Percentiles rank a stretch among this genome's conserved stretches.
Evolutionary conservation across 2,797 vertebrate genomes (phyloP).

Genomic region (Petrocephalus sullivani): DNA sequence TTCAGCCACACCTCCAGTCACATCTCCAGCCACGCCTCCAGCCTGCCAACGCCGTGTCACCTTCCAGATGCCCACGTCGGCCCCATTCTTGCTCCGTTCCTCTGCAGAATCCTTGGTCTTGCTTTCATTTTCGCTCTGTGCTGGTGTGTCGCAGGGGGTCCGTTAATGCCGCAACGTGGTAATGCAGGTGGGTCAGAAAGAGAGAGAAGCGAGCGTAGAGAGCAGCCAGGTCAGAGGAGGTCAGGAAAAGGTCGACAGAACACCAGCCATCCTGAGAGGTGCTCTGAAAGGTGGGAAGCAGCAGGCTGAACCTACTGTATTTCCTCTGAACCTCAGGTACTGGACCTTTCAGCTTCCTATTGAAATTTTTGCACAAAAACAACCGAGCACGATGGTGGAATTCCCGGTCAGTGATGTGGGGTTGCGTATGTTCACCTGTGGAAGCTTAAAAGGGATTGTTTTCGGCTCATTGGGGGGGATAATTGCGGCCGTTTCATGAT

Average conservation of each 20-base stretch:
- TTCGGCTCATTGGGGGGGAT: not conserved
- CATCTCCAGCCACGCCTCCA: no score
- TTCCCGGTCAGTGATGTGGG: not conserved
- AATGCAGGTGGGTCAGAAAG: not conserved
- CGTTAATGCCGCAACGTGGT: not conserved
- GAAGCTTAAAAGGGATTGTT: not conserved
- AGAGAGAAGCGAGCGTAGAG: not conserved
- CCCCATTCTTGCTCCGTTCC: conserved; percentile 23
- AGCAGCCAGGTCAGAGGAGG: not conserved
- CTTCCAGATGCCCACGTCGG: not conserved
- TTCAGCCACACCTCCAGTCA: no score
- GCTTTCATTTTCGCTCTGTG: not conserved
- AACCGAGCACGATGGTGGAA: not conserved
- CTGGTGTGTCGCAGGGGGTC: not conserved
- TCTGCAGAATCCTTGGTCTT: conserved; percentile 47
- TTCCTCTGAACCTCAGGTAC: not conserved
- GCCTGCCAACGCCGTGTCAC: not conserved
- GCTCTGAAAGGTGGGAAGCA: not conserved
- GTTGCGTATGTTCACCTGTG: not conserved
- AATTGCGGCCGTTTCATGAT: not conserved
- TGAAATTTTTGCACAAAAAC: not conserved
- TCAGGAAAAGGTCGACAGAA: not conserved
- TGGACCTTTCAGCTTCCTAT: not conserved
- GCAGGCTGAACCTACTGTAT: not conserved
- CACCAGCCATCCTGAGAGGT: not conserved